Conservation (phyloP, 2,797 vertebrate genomes). For the Silurus aristotelis region DNA sequence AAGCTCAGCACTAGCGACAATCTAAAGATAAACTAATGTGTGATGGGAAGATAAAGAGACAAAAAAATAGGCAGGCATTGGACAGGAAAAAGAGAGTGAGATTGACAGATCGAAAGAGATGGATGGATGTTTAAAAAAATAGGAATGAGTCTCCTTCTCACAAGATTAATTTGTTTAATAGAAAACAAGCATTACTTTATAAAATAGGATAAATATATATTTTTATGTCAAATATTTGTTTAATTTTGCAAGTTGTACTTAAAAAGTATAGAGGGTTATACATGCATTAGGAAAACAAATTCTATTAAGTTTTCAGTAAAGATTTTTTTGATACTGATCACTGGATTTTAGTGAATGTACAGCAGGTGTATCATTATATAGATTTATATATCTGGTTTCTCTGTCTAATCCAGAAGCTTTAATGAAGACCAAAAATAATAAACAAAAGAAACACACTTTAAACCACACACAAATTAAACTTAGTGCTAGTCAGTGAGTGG, state of each 20-base stretch:
- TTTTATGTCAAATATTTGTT: too few relatives aligned
- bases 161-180: not conserved
- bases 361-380: not conserved
- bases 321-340: not conserved
- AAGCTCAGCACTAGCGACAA: constrained; percentile 39
- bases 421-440: not conserved
- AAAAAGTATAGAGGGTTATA: not conserved
- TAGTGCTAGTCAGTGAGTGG: not conserved
- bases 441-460: constrained; percentile 2
- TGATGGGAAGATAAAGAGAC: constrained; percentile 50
- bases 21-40: constrained; percentile 51
- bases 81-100: not conserved
- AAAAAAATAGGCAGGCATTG: constrained; percentile 35
- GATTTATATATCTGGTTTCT: not conserved
- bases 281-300: not conserved
- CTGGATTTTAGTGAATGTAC: not conserved
- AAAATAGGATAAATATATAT: not conserved
- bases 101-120: constrained; percentile 2
- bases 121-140: too few relatives aligned
- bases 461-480: constrained; percentile 3
- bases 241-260: not conserved
- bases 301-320: too few relatives aligned
- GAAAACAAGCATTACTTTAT: not conserved
- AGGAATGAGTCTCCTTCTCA: not conserved
- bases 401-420: not conserved